A percentile compares a stretch with the other conserved stretches of the same genome.
phyloP scores from a whole-genome alignment of 2,113 vertebrate species.

The Hemichromis elongatus region DNA sequence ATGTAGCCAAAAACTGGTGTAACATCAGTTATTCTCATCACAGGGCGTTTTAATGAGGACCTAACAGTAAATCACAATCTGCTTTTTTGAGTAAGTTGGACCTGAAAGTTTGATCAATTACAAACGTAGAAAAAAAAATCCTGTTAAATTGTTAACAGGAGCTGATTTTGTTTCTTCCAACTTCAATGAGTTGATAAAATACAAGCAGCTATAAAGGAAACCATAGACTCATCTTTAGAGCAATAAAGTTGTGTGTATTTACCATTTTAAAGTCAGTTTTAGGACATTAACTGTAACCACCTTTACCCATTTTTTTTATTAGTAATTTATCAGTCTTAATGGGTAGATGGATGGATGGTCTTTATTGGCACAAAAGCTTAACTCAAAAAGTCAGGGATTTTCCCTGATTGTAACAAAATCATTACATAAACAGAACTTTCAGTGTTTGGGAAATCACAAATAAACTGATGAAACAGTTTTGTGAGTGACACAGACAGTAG shows the following conservation, averaged over 20 bases:
- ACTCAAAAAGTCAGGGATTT: neutral
- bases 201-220: neutral
- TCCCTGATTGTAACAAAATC: too few species aligned
- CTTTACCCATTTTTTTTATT: neutral
- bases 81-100: neutral
- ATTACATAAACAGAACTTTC: neutral
- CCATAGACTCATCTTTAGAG: neutral
- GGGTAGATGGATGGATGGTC: neutral
- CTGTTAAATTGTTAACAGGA: neutral
- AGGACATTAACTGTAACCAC: neutral
- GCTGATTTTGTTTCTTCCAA: neutral
- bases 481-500: neutral
- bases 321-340: neutral
- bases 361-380: neutral
- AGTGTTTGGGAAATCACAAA: neutral
- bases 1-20: neutral
- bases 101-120: neutral
- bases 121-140: neutral
- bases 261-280: neutral
- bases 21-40: neutral
- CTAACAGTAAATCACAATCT: neutral
- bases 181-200: neutral
- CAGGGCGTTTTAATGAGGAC: neutral
- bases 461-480: neutral
- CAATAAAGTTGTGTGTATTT: neutral